These are phyloP conservation scores for Bovichtus variegatus DNA, from an alignment of 2,797 vertebrate genomes.

Conservation along the genomic window DNA sequence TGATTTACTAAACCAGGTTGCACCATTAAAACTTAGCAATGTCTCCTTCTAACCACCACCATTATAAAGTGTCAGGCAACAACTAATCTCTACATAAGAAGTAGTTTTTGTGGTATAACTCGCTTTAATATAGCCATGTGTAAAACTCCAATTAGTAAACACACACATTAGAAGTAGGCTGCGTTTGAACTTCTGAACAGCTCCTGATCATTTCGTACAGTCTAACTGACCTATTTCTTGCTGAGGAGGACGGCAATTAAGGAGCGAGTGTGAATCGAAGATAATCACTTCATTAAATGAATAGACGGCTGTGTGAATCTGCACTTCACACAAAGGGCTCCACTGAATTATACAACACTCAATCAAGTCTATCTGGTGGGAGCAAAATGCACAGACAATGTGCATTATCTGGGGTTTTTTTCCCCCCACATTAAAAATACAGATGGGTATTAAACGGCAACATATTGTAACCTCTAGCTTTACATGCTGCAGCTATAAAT, in stretches of 20 bases:
- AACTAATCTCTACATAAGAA: too few relatives aligned
- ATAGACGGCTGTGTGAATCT: background rate
- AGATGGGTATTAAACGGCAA: background rate
- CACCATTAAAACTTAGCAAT: background rate
- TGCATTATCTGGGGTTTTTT: background rate
- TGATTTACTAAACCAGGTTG: background rate
- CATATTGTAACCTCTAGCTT: background rate
- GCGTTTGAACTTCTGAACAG: background rate
- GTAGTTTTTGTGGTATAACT: background rate
- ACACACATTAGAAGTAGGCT: background rate
- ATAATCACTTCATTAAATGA: slow-evolving; percentile 16
- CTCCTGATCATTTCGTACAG: slow-evolving; percentile 8
- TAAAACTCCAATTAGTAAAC: background rate
- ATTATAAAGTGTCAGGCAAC: too few relatives aligned
- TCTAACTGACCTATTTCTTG: slow-evolving; percentile 39
- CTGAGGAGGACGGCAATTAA: slow-evolving; percentile 38
- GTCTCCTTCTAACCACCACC: too few relatives aligned
- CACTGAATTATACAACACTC: slow-evolving; percentile 2
- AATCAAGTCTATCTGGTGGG: background rate
- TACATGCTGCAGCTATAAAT: slow-evolving; percentile 21
- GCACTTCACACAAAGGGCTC: background rate
- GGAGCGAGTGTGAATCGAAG: slow-evolving; percentile 17
- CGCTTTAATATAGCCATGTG: background rate
- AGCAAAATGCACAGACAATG: slow-evolving; percentile 7
- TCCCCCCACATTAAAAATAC: background rate